Base-by-base conservation (phyloP, 2,797 vertebrate species). In the Denticeps clupeoides region DNA sequence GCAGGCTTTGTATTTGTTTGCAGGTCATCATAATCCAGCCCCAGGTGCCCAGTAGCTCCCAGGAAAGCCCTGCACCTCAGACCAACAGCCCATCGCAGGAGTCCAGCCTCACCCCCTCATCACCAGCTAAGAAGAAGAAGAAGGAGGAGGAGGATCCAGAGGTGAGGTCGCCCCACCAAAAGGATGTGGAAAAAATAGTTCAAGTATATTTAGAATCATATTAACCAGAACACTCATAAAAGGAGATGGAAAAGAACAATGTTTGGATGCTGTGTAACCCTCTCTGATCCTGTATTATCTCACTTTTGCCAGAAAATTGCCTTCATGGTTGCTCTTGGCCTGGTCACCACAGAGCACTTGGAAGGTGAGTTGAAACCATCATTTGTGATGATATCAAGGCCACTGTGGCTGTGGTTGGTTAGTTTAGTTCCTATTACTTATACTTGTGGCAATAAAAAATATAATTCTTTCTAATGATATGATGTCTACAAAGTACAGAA, bases 21-120 rank as follows among this genome's bases (percentile, higher is more conserved):
- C 72, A 98, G 94, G 90, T 98, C 69, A 93, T 97, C 58, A 89
- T 98, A 55, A 86, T 98, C 70, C 93, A 97, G 68, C 90, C 93
- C 12, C 89, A 90, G 84, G 83, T 85, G 51, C 87, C 78, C 51
- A 65, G 70, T 68, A 62, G 65, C 60, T 60, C 61, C 0, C 77
- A 90, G 68, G 77, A 72, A 1, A 82, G 87, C 55, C 78, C 84
- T 1, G 83, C 80, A 57, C 69, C 50, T 65, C 83, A 80, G 52
- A 71, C 73, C 2, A 85, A 82, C 67, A 80, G 82, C 29, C 74
- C 81, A 49, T 56, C 81, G 11, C 83, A 82, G 71, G 83, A 85
- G 58, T 73, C 72, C 51, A 58, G 76, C 75, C 81, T 82, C 59
- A 59, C 81, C 67, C 72, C 68, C 1, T 72, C 77, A 40, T 76